Evolutionary conservation across 2,113 vertebrate genomes (phyloP).

Genomic region (Macrotis lagotis): DNA sequence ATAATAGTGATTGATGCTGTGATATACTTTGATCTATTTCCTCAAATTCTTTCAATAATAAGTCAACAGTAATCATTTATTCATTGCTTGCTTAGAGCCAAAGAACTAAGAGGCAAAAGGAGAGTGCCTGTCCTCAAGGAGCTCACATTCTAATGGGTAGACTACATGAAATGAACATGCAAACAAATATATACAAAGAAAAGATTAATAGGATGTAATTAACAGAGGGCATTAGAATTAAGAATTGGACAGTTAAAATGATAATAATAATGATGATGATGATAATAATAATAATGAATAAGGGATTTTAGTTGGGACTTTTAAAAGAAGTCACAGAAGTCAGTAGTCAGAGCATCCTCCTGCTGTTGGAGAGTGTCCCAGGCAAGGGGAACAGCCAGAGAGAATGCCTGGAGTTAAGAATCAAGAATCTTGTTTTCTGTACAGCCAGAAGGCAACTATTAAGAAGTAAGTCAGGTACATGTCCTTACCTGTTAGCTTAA

Average conservation of each 20-base stretch:
- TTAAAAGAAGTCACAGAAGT: background rate
- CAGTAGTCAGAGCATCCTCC: too few relatives aligned
- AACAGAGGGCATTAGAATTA: background rate
- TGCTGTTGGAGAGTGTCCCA: background rate
- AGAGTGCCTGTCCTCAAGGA: background rate
- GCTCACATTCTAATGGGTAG: background rate
- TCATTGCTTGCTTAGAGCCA: background rate
- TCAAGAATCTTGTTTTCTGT: background rate
- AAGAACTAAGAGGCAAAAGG: background rate
- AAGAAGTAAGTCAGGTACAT: background rate
- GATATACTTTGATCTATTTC: background rate
- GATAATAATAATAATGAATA: too few relatives aligned
- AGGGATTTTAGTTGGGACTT: background rate
- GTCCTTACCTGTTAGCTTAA: background rate
- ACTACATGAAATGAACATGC: background rate
- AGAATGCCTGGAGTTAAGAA: background rate
- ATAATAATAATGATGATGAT: too few relatives aligned
- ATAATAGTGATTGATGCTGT: background rate
- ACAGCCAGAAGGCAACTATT: background rate
- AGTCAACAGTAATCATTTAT: background rate
- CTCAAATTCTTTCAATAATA: background rate
- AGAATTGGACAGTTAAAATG: too few relatives aligned
- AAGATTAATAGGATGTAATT: background rate
- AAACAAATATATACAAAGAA: background rate
- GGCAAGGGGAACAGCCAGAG: background rate